phyloP scores from a whole-genome alignment of 2,113 vertebrate genomes.

The Mobula hypostoma region DNA sequence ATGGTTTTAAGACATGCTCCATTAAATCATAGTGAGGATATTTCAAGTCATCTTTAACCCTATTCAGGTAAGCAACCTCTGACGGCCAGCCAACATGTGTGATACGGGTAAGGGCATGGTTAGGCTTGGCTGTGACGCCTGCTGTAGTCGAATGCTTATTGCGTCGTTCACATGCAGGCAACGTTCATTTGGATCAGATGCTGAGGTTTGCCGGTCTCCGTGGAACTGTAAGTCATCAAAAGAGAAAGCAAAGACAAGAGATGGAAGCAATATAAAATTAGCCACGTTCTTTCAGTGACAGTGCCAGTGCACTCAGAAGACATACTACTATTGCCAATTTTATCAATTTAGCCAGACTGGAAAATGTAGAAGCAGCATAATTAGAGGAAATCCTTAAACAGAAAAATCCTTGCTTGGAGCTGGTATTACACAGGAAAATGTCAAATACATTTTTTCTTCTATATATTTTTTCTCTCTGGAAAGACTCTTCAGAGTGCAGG shows the following conservation, averaged over 20 bases:
- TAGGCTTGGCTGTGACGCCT: neutral
- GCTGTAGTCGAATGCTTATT: neutral
- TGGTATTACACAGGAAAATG: constrained; percentile 37
- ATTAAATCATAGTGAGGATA: neutral
- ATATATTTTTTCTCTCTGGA: constrained; percentile 57
- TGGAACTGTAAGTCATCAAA: neutral
- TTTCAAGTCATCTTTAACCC: too few relatives aligned
- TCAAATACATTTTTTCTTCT: constrained; percentile 41
- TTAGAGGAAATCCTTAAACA: constrained; percentile 38
- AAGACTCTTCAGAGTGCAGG: constrained; percentile 60
- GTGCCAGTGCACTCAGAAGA: neutral
- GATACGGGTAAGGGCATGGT: neutral
- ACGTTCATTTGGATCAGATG: neutral
- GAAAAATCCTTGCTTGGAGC: constrained; percentile 33
- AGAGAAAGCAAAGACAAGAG: neutral
- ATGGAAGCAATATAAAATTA: neutral
- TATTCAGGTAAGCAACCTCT: neutral
- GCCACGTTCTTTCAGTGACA: neutral
- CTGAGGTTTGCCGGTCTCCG: neutral
- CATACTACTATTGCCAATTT: constrained; percentile 28
- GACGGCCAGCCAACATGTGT: neutral
- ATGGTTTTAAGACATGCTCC: neutral
- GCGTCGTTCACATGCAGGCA: neutral
- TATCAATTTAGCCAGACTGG: constrained; percentile 36
- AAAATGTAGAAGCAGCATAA: constrained; percentile 31